Conservation (phyloP, 2,888 invertebrate genomes). For the Mythimna lalbum region DNA sequence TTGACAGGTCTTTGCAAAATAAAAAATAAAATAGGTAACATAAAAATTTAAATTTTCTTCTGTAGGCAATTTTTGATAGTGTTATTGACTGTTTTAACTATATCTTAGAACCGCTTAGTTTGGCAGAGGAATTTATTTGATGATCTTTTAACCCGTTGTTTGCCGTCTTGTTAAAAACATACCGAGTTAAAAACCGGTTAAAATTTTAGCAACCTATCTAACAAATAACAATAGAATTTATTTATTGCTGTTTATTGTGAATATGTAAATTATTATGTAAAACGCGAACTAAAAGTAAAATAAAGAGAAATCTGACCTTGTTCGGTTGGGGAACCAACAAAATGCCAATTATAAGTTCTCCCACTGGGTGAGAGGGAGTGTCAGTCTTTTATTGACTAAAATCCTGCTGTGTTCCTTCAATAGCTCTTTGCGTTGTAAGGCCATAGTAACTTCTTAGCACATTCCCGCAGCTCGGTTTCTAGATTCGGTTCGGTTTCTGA, state of each 20-base stretch:
- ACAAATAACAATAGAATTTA: constrained; percentile 5
- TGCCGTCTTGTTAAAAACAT: constrained; percentile 5
- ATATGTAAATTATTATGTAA: not conserved
- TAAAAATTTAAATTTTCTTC: constrained; percentile 19
- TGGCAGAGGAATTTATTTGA: constrained; percentile 11
- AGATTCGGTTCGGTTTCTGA: too few relatives aligned
- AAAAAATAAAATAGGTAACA: not conserved
- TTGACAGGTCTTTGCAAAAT: constrained; percentile 17
- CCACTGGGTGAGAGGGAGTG: too few relatives aligned
- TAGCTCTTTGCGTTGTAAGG: too few relatives aligned
- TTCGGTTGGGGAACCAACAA: too few relatives aligned
- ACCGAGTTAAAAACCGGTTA: not conserved
- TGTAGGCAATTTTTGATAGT: constrained; percentile 13
- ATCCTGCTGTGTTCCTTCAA: too few relatives aligned
- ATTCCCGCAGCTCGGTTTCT: too few relatives aligned
- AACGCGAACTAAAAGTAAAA: not conserved
- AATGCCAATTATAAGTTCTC: too few relatives aligned
- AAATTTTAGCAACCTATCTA: not conserved
- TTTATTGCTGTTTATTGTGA: constrained; percentile 3
- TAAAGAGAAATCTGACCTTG: not conserved
- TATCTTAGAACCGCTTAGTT: not conserved
- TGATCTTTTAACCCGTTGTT: constrained; percentile 21
- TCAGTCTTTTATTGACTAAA: too few relatives aligned
- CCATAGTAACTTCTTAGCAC: too few relatives aligned
- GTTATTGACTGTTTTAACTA: not conserved